Conservation (phyloP, 1,140 invertebrate genomes). For the Paralvinella palmiformis region DNA sequence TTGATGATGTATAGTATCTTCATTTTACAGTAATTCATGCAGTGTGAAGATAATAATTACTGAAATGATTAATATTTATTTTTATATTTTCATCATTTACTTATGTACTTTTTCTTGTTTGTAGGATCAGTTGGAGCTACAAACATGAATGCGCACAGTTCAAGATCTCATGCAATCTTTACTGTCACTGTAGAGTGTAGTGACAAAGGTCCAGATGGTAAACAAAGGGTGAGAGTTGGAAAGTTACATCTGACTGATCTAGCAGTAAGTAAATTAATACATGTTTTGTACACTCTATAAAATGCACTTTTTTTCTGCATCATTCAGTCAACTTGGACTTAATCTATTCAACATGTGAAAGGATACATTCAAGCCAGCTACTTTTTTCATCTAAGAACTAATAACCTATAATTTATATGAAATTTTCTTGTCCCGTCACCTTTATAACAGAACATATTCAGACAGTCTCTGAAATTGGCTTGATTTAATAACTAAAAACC, state of each 20-base stretch:
- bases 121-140: constrained; percentile 60
- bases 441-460: too few relatives aligned
- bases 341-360: too few relatives aligned
- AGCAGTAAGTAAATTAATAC: constrained; percentile 61
- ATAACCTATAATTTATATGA: too few relatives aligned
- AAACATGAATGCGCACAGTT: constrained; percentile 69
- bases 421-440: too few relatives aligned
- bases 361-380: too few relatives aligned
- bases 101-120: not conserved
- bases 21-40: not conserved
- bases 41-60: constrained; percentile 62
- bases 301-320: too few relatives aligned
- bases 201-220: constrained; percentile 79
- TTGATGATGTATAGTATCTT: too few relatives aligned
- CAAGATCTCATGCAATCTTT: constrained; percentile 93
- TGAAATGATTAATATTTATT: not conserved
- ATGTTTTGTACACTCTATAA: too few relatives aligned
- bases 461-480: too few relatives aligned
- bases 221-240: constrained; percentile 86
- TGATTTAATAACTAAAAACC: too few relatives aligned
- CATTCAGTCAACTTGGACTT: too few relatives aligned
- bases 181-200: constrained; percentile 91
- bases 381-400: too few relatives aligned
- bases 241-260: constrained; percentile 94
- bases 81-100: not conserved